Base-by-base conservation (phyloP, 2,888 invertebrate species). In the Cinara cedri region DNA sequence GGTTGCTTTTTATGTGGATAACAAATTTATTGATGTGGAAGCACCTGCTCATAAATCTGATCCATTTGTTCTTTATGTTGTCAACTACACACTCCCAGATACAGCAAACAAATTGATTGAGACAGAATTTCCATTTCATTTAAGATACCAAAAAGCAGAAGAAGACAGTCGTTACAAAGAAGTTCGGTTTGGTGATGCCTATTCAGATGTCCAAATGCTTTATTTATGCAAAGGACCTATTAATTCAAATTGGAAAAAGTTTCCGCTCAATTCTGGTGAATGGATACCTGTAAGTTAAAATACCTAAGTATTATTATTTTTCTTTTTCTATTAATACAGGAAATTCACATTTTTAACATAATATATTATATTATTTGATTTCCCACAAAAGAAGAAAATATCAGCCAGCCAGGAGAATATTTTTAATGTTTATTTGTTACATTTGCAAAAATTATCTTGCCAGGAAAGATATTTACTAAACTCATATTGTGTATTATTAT, bases 1-100 rank as follows among this genome's bases (percentile, higher is more conserved):
- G 76, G 68, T 78, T 16, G 76, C 68, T 34, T 78, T 68, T 78
- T 78, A 78, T 70, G 68, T 78, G 13, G 68, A 78, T 19, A 78
- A 49, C n/a, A 78, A 68, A 60, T 78, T 78, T 14, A 78, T 78
- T 49, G 76, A 78, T 46, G 76, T 78, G n/a, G 76, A 78, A 60
- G 24, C 57, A 42, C 68, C 76, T 1, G 76, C 76, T n/a, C 57
- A 78, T 46, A 78, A 78, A 60, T 66, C 76, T 3, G 68, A 78
- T 34, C 68, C 76, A 49, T 78, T 78, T 55, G 68, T 78, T 70
- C 60, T 78, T 10, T 68, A 78, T 21, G 57, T 78, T 34, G 68
- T 78, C 21, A 78, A 78, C 13, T 78, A 78, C 4, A 68, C 76
- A 26, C 76, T 68, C 13, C 66, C 68, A n/a, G 68, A 78, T n/a